Evolutionary conservation across 2,888 invertebrate species (phyloP).

Genomic region (Meteorus cinctellus): DNA sequence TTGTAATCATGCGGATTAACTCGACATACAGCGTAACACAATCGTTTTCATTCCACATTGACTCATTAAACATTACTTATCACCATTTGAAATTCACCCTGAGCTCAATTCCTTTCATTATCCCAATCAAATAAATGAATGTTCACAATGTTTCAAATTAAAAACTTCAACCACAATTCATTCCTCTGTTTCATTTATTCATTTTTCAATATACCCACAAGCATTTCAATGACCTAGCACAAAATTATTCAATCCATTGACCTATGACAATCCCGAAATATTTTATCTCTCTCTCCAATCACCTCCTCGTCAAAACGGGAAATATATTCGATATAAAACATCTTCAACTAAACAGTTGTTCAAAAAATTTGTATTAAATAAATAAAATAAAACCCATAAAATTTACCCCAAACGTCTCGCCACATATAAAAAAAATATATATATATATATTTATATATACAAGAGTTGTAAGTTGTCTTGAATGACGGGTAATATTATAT

Average conservation of each 20-base stretch:
- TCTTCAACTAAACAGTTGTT: too few relatives aligned
- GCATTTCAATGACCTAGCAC: too few relatives aligned
- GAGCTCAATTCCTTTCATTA: slow-evolving; percentile 8
- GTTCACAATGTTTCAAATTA: neutral
- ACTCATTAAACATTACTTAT: neutral
- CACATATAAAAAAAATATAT: slow-evolving; percentile 13
- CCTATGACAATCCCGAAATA: neutral
- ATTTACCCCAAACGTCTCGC: neutral
- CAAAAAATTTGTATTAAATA: neutral
- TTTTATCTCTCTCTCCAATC: neutral
- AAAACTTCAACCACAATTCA: neutral
- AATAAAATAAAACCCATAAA: neutral
- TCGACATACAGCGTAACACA: neutral
- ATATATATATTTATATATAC: slow-evolving; percentile 22
- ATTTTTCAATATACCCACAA: too few relatives aligned
- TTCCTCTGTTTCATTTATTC: neutral
- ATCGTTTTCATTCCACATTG: neutral
- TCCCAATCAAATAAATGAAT: neutral
- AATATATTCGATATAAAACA: slow-evolving; percentile 27
- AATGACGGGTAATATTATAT: slow-evolving; percentile 36
- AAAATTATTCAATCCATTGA: too few relatives aligned
- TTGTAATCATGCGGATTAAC: neutral
- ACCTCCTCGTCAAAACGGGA: too few relatives aligned
- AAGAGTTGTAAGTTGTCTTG: slow-evolving; percentile 18
- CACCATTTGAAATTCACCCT: slow-evolving; percentile 17